Percentiles rank a stretch among this genome's conserved stretches.
These are phyloP conservation scores for Gavia stellata DNA, from an alignment of 2,113 vertebrate species.

Conservation along the genomic window DNA sequence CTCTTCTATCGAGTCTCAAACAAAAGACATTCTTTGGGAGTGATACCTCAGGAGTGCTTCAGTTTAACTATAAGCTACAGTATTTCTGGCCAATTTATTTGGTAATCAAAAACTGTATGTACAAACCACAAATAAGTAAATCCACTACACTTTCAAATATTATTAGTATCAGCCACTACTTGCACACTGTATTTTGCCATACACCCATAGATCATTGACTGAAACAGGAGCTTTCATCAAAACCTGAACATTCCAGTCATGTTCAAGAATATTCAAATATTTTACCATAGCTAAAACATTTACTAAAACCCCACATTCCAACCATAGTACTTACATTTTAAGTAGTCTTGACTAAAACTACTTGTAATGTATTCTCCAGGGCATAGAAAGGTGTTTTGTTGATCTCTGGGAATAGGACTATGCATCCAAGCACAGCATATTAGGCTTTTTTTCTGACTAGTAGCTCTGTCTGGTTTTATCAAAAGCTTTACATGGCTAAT, in stretches of 20 bases:
- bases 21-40: background rate
- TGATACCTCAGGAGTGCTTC: background rate
- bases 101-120: background rate
- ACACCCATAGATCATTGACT: background rate
- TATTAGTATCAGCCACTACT: background rate
- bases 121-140: background rate
- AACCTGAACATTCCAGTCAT: background rate
- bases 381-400: background rate
- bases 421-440: background rate
- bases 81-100: background rate
- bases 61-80: background rate
- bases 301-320: background rate
- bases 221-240: background rate
- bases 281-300: background rate
- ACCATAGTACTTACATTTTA: background rate
- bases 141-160: background rate
- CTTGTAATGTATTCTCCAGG: background rate
- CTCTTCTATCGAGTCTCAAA: background rate
- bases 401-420: background rate
- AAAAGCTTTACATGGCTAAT: constrained; percentile 10
- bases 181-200: background rate
- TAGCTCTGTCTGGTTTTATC: constrained; percentile 7
- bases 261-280: background rate
- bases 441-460: background rate
- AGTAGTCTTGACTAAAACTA: background rate